Percentiles rank a stretch among this genome's conserved stretches.
Conservation (phyloP, 2,888 invertebrate genomes). For the Omphaloscelis lunosa region DNA sequence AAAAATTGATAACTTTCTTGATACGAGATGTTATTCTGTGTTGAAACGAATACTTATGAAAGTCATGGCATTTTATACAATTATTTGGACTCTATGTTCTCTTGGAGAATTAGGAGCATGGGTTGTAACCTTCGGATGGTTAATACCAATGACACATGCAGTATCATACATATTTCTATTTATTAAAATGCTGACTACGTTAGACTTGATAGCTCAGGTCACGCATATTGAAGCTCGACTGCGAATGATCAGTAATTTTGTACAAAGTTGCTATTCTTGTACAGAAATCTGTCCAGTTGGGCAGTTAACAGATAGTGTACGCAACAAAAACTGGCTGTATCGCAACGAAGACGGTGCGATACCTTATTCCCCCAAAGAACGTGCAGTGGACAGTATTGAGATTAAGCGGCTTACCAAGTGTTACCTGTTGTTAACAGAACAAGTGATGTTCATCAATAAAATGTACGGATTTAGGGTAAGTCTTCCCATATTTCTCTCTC, state of each 20-base stretch:
- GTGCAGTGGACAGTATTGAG: conserved; percentile 57
- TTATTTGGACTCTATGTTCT: conserved; percentile 74
- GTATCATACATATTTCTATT: conserved; percentile 77
- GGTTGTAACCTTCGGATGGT: conserved; percentile 73
- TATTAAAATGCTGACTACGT: conserved; percentile 81
- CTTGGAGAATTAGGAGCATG: conserved; percentile 77
- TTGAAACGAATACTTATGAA: conserved; percentile 72
- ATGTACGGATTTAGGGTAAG: conserved; percentile 85
- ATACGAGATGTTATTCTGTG: conserved; percentile 65
- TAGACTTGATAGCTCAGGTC: conserved; percentile 80
- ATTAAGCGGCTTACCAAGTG: conserved; percentile 77
- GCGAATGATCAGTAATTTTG: conserved; percentile 73
- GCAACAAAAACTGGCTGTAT: conserved; percentile 75
- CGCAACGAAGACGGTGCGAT: conserved; percentile 26
- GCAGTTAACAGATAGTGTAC: conserved; percentile 65
- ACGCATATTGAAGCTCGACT: conserved; percentile 78
- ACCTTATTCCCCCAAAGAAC: conserved; percentile 29
- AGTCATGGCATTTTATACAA: conserved; percentile 68
- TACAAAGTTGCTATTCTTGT: conserved; percentile 70
- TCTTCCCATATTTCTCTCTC: neutral
- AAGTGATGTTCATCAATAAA: conserved; percentile 80
- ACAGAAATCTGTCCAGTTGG: conserved; percentile 56
- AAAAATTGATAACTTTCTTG: conserved; percentile 77
- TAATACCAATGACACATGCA: conserved; percentile 70
- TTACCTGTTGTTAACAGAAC: conserved; percentile 81